A percentile compares a stretch with the other conserved stretches of the same genome.
These are phyloP conservation scores for Aporophyla lueneburgensis DNA, from an alignment of 2,888 invertebrate species.

Conservation along the genomic window DNA sequence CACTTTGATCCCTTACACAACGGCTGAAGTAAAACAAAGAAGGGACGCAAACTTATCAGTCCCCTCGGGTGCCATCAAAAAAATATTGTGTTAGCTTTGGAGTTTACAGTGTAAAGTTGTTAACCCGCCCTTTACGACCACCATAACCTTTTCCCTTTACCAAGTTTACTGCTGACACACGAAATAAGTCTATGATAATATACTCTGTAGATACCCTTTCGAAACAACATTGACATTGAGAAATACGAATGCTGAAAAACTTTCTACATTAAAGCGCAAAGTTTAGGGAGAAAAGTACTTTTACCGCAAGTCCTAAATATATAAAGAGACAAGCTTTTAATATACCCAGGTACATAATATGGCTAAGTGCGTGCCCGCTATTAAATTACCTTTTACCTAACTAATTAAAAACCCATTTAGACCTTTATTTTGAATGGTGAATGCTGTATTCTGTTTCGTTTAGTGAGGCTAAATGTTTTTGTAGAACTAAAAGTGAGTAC, in stretches of 20 bases:
- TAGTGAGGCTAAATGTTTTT: conserved; percentile 31
- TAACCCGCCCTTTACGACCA: conserved; percentile 57
- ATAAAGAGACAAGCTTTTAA: conserved; percentile 59
- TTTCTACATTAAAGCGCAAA: conserved; percentile 37
- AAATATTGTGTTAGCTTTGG: conserved; percentile 48
- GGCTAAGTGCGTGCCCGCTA: conserved; percentile 50
- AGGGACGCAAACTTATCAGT: conserved; percentile 39
- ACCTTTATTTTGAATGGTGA: conserved; percentile 45
- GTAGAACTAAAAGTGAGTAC: conserved; percentile 17
- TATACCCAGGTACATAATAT: conserved; percentile 34
- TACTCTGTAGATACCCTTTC: background rate
- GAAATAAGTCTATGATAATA: conserved; percentile 51
- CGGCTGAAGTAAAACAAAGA: conserved; percentile 23
- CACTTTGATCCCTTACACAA: conserved; percentile 12
- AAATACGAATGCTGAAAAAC: conserved; percentile 25
- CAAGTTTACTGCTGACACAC: conserved; percentile 53
- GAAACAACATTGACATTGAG: conserved; percentile 28
- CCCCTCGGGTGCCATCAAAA: conserved; percentile 37
- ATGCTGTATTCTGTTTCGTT: conserved; percentile 45
- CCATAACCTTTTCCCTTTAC: conserved; percentile 60
- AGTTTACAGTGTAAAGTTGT: conserved; percentile 66
- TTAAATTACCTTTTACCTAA: conserved; percentile 60
- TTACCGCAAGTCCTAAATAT: conserved; percentile 45
- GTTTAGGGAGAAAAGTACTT: conserved; percentile 24
- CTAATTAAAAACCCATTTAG: conserved; percentile 63